A percentile compares a stretch with the other conserved stretches of the same genome.
These are phyloP conservation scores for Hyperopisus bebe DNA, from an alignment of 2,113 vertebrate species.

Conservation along the genomic window DNA sequence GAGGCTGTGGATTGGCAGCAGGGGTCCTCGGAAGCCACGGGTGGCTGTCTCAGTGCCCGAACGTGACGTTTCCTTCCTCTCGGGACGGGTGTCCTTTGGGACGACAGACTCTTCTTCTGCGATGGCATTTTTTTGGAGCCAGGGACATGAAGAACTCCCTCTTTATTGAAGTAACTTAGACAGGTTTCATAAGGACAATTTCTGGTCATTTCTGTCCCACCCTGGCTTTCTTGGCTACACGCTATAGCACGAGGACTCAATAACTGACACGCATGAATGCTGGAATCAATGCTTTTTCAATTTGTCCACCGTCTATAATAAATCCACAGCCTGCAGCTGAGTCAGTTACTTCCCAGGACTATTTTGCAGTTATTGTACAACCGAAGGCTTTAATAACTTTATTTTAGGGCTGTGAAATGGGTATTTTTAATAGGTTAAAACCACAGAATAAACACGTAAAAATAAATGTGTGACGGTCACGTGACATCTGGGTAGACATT, in stretches of 20 bases:
- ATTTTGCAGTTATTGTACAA: background rate
- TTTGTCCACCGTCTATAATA: background rate
- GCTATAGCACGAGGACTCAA: background rate
- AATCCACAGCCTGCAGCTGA: background rate
- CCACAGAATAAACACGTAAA: background rate
- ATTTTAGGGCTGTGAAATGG: background rate
- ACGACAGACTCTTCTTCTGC: background rate
- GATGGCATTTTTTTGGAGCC: background rate
- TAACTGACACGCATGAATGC: background rate
- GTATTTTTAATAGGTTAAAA: background rate
- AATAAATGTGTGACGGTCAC: background rate
- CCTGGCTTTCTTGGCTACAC: background rate
- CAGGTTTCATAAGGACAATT: background rate
- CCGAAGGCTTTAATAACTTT: background rate
- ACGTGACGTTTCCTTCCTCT: background rate
- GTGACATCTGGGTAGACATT: background rate
- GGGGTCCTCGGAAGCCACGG: background rate
- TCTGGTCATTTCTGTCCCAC: background rate
- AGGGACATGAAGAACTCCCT: background rate
- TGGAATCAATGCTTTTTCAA: background rate
- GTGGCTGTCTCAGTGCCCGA: background rate
- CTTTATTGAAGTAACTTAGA: background rate
- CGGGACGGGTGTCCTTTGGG: background rate
- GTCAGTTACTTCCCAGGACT: background rate
- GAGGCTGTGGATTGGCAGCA: background rate